Evolutionary conservation across 2,113 vertebrate genomes (phyloP).

Genomic region (Eleginops maclovinus): DNA sequence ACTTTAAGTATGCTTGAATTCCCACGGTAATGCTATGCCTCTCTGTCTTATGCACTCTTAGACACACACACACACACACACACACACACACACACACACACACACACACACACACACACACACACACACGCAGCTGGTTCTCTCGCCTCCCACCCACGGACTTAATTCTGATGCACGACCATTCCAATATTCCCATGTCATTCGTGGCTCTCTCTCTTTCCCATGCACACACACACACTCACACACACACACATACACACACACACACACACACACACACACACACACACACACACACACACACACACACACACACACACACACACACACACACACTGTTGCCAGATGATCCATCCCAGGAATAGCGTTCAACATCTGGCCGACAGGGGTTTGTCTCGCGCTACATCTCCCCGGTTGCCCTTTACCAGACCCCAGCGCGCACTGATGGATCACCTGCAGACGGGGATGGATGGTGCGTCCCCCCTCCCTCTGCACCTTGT

Average conservation of each 20-base stretch:
- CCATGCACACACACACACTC: neutral
- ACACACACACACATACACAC: slow-evolving; percentile 19
- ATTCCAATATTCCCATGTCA: slow-evolving; percentile 46
- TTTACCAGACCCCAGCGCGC: slow-evolving; percentile 58
- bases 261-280: slow-evolving; percentile 11
- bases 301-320: slow-evolving; percentile 24
- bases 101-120: slow-evolving; percentile 32
- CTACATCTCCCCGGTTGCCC: slow-evolving; percentile 68
- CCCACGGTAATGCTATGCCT: slow-evolving; percentile 37
- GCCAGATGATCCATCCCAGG: slow-evolving; percentile 57
- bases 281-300: slow-evolving; percentile 11
- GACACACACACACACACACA: slow-evolving; percentile 37
- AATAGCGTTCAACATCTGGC: slow-evolving; percentile 67
- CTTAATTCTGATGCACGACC: slow-evolving; percentile 60
- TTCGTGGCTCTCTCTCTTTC: slow-evolving; percentile 29
- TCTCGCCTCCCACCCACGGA: slow-evolving; percentile 40
- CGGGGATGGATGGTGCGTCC: slow-evolving; percentile 67
- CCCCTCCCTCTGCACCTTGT: slow-evolving; percentile 29
- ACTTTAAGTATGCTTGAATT: slow-evolving; percentile 54
- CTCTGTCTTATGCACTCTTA: neutral
- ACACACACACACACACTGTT: neutral
- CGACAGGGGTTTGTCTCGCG: slow-evolving; percentile 57
- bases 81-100: too few relatives aligned
- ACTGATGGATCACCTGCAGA: slow-evolving; percentile 76
- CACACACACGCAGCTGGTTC: slow-evolving; percentile 49